Percentiles rank a stretch among this genome's conserved stretches.
phyloP scores from a whole-genome alignment of 2,113 vertebrate species.

The Piprites chloris region DNA sequence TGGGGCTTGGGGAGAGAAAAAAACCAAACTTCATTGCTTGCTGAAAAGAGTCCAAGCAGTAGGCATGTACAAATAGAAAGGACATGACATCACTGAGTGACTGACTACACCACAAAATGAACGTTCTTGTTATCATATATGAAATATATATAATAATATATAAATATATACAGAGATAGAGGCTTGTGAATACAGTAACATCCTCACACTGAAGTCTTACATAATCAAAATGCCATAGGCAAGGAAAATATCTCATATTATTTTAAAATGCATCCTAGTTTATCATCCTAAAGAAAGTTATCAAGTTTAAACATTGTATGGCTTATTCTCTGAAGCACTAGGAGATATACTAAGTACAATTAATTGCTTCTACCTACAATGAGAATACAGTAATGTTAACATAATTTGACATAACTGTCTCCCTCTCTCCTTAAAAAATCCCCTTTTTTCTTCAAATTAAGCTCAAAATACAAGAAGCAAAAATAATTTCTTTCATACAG shows the following conservation, averaged over 20 bases:
- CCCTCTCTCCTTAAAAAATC: not conserved
- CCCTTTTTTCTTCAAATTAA: not conserved
- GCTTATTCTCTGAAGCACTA: not conserved
- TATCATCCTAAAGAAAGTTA: not conserved
- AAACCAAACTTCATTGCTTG: not conserved
- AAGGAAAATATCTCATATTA: not conserved
- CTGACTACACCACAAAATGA: not conserved
- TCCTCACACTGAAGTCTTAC: not conserved
- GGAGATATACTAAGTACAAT: not conserved
- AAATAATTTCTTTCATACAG: not conserved
- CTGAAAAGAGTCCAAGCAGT: not conserved
- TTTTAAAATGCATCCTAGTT: not conserved
- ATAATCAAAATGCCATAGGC: not conserved
- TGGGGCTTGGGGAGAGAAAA: rapidly evolving
- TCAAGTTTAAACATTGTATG: not conserved
- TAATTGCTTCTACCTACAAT: not conserved
- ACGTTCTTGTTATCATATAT: not conserved
- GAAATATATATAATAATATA: not conserved
- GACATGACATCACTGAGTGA: not conserved
- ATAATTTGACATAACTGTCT: not conserved
- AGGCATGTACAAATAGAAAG: not conserved
- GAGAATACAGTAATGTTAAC: not conserved
- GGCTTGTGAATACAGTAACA: not conserved
- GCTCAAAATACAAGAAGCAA: not conserved
- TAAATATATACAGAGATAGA: not conserved